Base-by-base conservation (phyloP, 2,797 vertebrate species). In the Poeciliopsis gracilis region DNA sequence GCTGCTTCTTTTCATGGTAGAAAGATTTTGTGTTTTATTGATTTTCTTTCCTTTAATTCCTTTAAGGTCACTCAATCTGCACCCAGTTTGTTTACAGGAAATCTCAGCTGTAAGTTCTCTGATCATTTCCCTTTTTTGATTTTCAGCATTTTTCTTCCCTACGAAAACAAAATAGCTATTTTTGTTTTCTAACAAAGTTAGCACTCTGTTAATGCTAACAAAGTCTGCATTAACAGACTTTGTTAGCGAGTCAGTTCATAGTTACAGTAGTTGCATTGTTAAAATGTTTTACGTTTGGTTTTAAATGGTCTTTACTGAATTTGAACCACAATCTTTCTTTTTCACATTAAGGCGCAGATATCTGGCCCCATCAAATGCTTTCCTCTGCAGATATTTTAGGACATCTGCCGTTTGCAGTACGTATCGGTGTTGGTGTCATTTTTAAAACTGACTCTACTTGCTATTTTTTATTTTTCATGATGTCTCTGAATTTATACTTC, bases 381-480 rank as follows among this genome's bases (percentile, higher is more conserved):
- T 94, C 89, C 85, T 87, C 81, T 85, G 96, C 84, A 95, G 95
- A 90, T 96, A 91, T 92, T 97, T 97, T 93, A 96, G 91, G 92
- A 97, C 96, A 38, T 96, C 97, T 49, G 89, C 90, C 71, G 67
- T 78, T 80, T 80, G 79, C 85, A 89, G 92, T 92, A 84, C 1
- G 91, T 80, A 73, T 0, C 71, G 0, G 46, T 72, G 8, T 66
- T 49, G 16, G 5, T 3, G 23, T 59, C 5, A 15, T 45, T 12
- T 2, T 7, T 5, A 46, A 28, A 76, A 25, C 2, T 75, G 13
- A 33, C 38, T 69, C 23, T 69, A 6, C 38, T 69, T n/a, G 0
- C 38, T 41, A 2, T 2, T 69, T 25, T 69, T 69, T 41, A 11
- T 43, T 13, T n/a, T 20, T 43, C 38, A 6, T 13, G 18, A 25